Base-by-base conservation (phyloP, 2,797 vertebrate genomes). In the Pantherophis vulpinus region DNA sequence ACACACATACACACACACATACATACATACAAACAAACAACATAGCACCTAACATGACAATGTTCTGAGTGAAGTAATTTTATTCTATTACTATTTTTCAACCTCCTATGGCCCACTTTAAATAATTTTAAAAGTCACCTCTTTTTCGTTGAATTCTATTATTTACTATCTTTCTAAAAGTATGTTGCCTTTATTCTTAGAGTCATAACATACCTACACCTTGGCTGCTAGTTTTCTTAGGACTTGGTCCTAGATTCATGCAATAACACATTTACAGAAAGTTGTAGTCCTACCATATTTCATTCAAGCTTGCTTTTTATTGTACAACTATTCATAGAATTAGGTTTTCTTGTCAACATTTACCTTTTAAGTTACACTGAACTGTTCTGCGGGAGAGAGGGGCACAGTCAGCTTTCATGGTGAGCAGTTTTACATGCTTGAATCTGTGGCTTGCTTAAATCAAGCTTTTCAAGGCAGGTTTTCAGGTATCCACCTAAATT, bases 51-150 rank as follows among this genome's bases (percentile, higher is more conserved):
- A 93, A 94, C 87, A 91, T 93, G 91, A 92, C 94, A 58, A 86
- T 42, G 87, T 96, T 95, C 93, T 89, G 93, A 95, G 94, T 55
- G 89, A 47, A 96, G 95, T 91, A 92, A 61, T 93, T 96, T 91
- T 91, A 83, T 47, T 47, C 37, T 95, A 94, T 95, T 93, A 92
- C 91, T 95, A 86, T 95, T 94, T 94, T 93, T 96, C 90, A 95
- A 6, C 23, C 16, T 70, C 10, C 61, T 51, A 20, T 56, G 25
- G 23, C 42, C 66, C n/a, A 47, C 47, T 55, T 87, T 32, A 37
- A 13, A 23, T 60, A 37, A 55, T 47, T 91, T 91, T 56, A 27
- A 86, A 27, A 18, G 18, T 29, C 20, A 61, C 27, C 37, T 51
- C 55, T 89, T 92, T 51, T 37, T 37, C 5, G 23, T 29, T 88